Evolutionary conservation across 2,113 vertebrate genomes (phyloP), one percentile per base, ranked within the genome.

Genomic region (Prionailurus bengalensis): DNA sequence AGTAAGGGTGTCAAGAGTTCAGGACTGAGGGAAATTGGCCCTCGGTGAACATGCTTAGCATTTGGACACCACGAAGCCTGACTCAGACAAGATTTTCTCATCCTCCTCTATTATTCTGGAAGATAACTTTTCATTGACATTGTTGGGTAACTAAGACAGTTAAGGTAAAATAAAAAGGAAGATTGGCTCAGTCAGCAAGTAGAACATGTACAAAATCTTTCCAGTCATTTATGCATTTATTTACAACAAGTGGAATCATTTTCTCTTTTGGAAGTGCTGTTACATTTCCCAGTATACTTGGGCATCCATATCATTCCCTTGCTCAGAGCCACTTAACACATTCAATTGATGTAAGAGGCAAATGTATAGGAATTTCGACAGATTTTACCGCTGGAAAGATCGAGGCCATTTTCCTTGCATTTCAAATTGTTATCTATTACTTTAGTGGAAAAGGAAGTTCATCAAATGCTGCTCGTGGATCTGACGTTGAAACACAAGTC

Each of bases 91-190:
- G 51, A 19, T 45, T 80, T 92, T 78, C 71, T 95, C 27, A 61
- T 68, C 79, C 23, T 68, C 89, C 51, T 36, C 7, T 5, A 0
- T 94, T 73, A 17, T 66, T 86, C 33, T 78, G 36, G 16, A 76
- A 45, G 95, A 45, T 73, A 82, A 87, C 53, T 73, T 85, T 80
- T 84, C 71, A 65, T 27, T 86, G 90, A 29, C n/a, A 65, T 31
- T 48, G 51, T n/a, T 39, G 36, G 74, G 48, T 70, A 58, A 61
- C 55, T 55, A 42, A 76, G 71, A 90, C 66, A 87, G 82, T 82
- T 76, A 91, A 91, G 29, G 51, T 82, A 31, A 89, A 95, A 45
- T 17, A 79, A 65, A 65, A 89, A 97, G 81, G 53, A 80, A 91
- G 13, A 51, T 71, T 61, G 36, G 23, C 51, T 90, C 17, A 25